These are phyloP conservation scores for Pelagia noctiluca DNA, from an alignment of 30 jellyfish, hydroid and myxozoan genomes.

Conservation along the genomic window DNA sequence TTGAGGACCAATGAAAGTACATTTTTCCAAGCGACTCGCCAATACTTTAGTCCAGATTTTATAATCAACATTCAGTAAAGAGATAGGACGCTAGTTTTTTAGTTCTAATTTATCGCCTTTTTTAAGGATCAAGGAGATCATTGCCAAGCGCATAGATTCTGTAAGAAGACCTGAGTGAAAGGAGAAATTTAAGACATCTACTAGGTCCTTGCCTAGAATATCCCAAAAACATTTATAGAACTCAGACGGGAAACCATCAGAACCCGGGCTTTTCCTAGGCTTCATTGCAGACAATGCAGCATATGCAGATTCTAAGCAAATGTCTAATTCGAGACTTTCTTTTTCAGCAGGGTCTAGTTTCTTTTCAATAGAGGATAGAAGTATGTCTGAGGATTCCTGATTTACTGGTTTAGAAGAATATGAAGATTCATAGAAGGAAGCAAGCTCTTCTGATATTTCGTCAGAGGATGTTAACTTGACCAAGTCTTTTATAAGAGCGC, in stretches of 20 bases:
- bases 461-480: not conserved
- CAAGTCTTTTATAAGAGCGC: not conserved
- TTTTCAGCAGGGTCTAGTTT: not conserved
- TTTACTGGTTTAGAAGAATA: not conserved
- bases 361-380: not conserved
- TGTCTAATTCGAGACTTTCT: not conserved
- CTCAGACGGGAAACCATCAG: constrained; percentile 38
- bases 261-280: constrained; percentile 11
- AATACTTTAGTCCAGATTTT: constrained; percentile 40
- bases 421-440: not conserved
- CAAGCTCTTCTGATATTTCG: not conserved
- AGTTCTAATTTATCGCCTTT: constrained; percentile 36
- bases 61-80: constrained; percentile 36
- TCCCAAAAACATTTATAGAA: constrained; percentile 9
- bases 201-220: not conserved
- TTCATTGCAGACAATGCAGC: constrained; percentile 1
- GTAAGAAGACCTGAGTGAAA: not conserved
- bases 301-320: too few species aligned
- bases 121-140: not conserved
- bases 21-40: constrained; percentile 29
- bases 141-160: constrained; percentile 36
- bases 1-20: constrained; percentile 1
- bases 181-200: constrained; percentile 14
- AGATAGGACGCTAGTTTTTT: constrained; percentile 47
- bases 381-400: not conserved